A percentile compares a stretch with the other conserved stretches of the same genome.
Conservation (phyloP, 92 coral and sea anemone genomes). For the Porites cylindrica region DNA sequence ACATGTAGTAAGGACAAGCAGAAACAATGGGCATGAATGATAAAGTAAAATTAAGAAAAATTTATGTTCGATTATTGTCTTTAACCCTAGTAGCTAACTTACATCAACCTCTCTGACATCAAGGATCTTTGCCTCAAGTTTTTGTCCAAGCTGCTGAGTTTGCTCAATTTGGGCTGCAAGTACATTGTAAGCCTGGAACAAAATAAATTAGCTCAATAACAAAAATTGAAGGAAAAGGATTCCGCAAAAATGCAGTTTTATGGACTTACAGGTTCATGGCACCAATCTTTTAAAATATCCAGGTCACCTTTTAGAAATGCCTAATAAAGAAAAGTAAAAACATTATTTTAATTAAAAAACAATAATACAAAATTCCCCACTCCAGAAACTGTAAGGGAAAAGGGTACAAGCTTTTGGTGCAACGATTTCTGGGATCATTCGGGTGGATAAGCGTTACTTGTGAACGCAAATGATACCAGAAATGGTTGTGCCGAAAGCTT, state of each 20-base stretch:
- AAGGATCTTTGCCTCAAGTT: slow-evolving; percentile 86
- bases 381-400: not conserved
- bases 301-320: slow-evolving; percentile 92
- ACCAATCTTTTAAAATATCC: slow-evolving; percentile 96
- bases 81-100: slow-evolving; percentile 17
- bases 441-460: too few relatives aligned
- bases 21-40: too few relatives aligned
- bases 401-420: too few relatives aligned
- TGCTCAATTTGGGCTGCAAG: slow-evolving; percentile 98
- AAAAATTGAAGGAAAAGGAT: not conserved
- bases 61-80: too few relatives aligned
- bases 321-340: slow-evolving; percentile 42
- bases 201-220: not conserved
- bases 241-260: not conserved
- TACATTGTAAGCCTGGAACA: slow-evolving; percentile 91
- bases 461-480: too few relatives aligned
- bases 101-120: slow-evolving; percentile 99
- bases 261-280: slow-evolving; percentile 94
- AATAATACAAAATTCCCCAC: not conserved
- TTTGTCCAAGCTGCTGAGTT: slow-evolving; percentile 90
- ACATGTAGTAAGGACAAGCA: too few relatives aligned
- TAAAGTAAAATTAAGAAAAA: too few relatives aligned
- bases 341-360: not conserved
- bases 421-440: too few relatives aligned
- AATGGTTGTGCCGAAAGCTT: too few relatives aligned